These are phyloP conservation scores for Callospermophilus lateralis DNA, from an alignment of 2,113 vertebrate species.

Conservation along the genomic window DNA sequence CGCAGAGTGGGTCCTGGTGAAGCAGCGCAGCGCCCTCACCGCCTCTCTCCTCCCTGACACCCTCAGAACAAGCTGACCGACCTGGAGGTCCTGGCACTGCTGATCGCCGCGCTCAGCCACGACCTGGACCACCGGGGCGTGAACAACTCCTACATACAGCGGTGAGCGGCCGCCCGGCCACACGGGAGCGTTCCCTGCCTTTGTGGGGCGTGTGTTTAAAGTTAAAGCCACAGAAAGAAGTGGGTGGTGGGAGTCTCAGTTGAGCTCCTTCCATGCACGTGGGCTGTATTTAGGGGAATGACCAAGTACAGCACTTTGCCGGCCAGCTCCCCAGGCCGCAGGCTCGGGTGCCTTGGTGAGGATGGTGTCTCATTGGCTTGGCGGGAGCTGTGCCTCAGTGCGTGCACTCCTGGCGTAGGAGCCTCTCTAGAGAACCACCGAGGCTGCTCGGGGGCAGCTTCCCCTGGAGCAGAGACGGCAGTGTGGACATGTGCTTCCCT, in stretches of 20 bases:
- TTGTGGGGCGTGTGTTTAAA: background rate
- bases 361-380: background rate
- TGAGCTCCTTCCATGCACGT: background rate
- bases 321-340: too few relatives aligned
- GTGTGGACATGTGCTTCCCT: background rate
- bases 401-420: background rate
- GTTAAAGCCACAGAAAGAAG: background rate
- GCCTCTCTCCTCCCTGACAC: background rate
- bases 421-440: background rate
- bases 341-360: background rate
- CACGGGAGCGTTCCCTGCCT: background rate
- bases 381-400: background rate
- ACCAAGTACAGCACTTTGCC: background rate
- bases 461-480: background rate
- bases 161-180: slow-evolving; percentile 86
- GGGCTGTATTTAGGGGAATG: slow-evolving; percentile 30
- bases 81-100: slow-evolving; percentile 94
- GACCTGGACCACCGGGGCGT: slow-evolving; percentile 98
- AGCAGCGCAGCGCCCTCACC: background rate
- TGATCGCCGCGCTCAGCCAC: slow-evolving; percentile 97
- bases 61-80: slow-evolving; percentile 92
- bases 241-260: background rate
- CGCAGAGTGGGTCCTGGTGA: background rate
- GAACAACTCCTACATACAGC: slow-evolving; percentile 99
- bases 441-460: background rate